Percentiles rank a stretch among this genome's conserved stretches.
phyloP scores from a whole-genome alignment of 2,888 invertebrate species.

The Sphaerophoria taeniata region DNA sequence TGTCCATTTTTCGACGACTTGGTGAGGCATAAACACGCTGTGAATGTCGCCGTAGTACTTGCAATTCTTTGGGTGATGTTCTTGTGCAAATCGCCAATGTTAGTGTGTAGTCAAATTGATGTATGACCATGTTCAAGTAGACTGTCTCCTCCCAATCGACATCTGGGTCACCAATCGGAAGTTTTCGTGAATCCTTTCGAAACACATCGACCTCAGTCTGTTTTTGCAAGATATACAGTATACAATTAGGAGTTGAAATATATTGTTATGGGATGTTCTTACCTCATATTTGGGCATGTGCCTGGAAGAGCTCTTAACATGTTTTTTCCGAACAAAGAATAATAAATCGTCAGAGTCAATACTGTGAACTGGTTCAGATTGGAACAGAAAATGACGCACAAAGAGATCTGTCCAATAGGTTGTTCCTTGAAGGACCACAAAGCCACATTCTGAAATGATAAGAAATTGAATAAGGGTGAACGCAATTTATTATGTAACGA shows the following conservation, averaged over 20 bases:
- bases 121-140: slow-evolving; percentile 98
- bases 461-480: not conserved
- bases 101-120: slow-evolving; percentile 99
- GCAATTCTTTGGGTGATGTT: slow-evolving; percentile 98
- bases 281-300: slow-evolving; percentile 96
- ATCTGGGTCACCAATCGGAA: slow-evolving; percentile 97
- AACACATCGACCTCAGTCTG: slow-evolving; percentile 98
- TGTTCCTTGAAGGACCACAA: slow-evolving; percentile 95
- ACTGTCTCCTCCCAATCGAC: slow-evolving; percentile 99
- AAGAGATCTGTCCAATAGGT: slow-evolving; percentile 98
- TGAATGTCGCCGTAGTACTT: slow-evolving; percentile 95
- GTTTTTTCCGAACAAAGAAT: slow-evolving; percentile 97
- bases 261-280: slow-evolving; percentile 70
- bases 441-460: slow-evolving; percentile 89
- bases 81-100: slow-evolving; percentile 99
- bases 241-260: not conserved
- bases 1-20: slow-evolving; percentile 97
- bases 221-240: slow-evolving; percentile 76
- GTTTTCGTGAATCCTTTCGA: slow-evolving; percentile 97
- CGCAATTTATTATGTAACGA: no score
- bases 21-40: slow-evolving; percentile 99
- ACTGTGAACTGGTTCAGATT: slow-evolving; percentile 89
- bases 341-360: slow-evolving; percentile 97
- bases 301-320: slow-evolving; percentile 93
- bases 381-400: slow-evolving; percentile 96